Base-by-base conservation (phyloP, 2,888 invertebrate species). In the Muscina levida region DNA sequence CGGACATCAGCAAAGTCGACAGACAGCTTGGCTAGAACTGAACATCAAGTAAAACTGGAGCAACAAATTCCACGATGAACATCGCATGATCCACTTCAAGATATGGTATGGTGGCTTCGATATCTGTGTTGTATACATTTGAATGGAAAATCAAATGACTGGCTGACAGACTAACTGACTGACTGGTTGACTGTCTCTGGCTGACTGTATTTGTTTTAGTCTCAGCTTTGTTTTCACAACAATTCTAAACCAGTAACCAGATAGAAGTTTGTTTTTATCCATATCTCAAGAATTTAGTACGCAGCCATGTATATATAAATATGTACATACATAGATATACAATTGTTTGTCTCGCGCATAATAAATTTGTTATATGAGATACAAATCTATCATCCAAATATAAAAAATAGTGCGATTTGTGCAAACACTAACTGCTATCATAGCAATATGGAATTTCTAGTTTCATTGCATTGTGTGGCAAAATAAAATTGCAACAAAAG, bases 51-150 rank as follows among this genome's bases (percentile, higher is more conserved):
- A 2, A 56, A 57, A 57, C 19, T 17, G 37, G 17, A 31, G 8
- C 15, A 3, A 37, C 39, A 59, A 15, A 37, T 59, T 46, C 24
- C 15, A 46, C 46, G n/a, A 42, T 46, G 0, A 46, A 48, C 26
- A 66, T 66, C 66, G 66, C 48, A 48, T 66, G 66, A 46, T 66
- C 66, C 46, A 66, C 46, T 66, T 66, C 15, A 59, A 59, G 59
- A 59, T 31, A 59, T 59, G 59, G 31, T 31, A 5, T 3, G 31
- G 3, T 31, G 31, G 31, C 8, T 31, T 3, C 8, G 31, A n/a
- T n/a, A n/a, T n/a, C 31, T 31, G 3, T 5, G 31, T 31, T 31
- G 4, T 31, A 31, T 31, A 31, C 4, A 31, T n/a, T n/a, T 31
- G 31, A 8, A 31, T 31, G 31, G 31, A 31, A 5, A 31, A 8